Base-by-base conservation (phyloP, 1,140 invertebrate genomes). In the Tetramorium alpestre region DNA sequence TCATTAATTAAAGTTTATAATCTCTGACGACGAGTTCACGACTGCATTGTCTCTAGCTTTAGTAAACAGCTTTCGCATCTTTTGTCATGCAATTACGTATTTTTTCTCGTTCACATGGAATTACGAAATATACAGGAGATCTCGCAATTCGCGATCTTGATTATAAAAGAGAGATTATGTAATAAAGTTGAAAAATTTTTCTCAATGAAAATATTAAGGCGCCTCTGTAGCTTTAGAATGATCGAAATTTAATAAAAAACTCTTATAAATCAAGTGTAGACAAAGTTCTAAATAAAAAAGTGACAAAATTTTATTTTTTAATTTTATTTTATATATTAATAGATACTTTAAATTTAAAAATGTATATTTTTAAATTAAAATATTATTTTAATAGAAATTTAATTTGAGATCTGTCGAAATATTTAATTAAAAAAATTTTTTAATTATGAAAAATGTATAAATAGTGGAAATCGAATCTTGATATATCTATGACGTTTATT, bases 1-100 rank as follows among this genome's bases (percentile, higher is more conserved):
- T 67, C 41, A 8, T 60, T 80, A 67, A 80, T 80, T 80, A 80
- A 67, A 80, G 11, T 80, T 65, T 38, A 51, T 65, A 51, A 49
- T 47, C 10, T 62, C 76, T 3, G 22, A 16, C 51, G 1, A 5
- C 11, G 41, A 80, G 28, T 22, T 67, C 13, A 38, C 60, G 18
- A 80, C 0, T 41, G 38, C 51, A 28, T 64, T 7, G 18, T 8
- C n/a, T 49, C n/a, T 8, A 38, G 60, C 60, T 80, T 80, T 80
- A n/a, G 28, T 49, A 51, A 78, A 67, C 44, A 78, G 67, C 76
- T 67, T 67, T 67, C 0, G 64, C 1, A 1, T 38, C 13, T 25
- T 80, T 80, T 67, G 76, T 67, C 60, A 65, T 51, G 41, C 18
- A 47, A 47, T 78, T 64, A 78, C 11, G 76, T 8, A 76, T 76